Evolutionary conservation across 2,888 invertebrate species (phyloP), one percentile per base, ranked within the genome.

Genomic region (Rosalia funebris): DNA sequence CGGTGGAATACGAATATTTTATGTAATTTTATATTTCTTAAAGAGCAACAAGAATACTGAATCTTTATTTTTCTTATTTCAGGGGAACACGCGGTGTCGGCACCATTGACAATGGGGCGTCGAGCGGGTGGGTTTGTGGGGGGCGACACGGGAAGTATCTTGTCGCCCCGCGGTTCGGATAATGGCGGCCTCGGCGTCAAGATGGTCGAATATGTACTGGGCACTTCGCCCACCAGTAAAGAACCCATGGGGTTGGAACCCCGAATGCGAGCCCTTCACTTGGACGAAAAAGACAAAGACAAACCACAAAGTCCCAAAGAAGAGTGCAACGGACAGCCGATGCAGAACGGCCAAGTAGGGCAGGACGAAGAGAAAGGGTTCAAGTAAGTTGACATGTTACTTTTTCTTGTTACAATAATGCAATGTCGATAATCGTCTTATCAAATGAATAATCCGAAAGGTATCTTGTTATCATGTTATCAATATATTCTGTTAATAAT

Each of bases 191-290:
- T 97, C 70, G 96, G 95, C 70, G 95, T 96, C 71, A 97, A 97
- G 86, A 98, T 98, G 96, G 98, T 97, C 54, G 98, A 98, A 83
- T 98, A 97, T 82, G 97, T 98, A 60, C 87, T 98, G 74, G 94
- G 96, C 69, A 93, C 92, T 66, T 95, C 94, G 65, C 95, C 95
- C 15, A 95, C 95, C 70, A 86, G 87, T 73, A 90, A 91, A 80
- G 91, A 90, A 73, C 83, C 83, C 69, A 77, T 85, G 66, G 70
- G 82, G 5, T 77, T 90, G 62, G 90, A 90, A 73, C 87, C 87
- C 46, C 83, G 90, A 67, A 85, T 91, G 84, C 82, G 89, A 67
- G 84, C 84, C 57, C 80, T 90, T 47, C 88, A 86, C 71, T 82
- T 89, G 76, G 88, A 85, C 72, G 85, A 85, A 57, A 81, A 85